Base-by-base conservation (phyloP, 2,888 invertebrate species). In the Plusia festucae region DNA sequence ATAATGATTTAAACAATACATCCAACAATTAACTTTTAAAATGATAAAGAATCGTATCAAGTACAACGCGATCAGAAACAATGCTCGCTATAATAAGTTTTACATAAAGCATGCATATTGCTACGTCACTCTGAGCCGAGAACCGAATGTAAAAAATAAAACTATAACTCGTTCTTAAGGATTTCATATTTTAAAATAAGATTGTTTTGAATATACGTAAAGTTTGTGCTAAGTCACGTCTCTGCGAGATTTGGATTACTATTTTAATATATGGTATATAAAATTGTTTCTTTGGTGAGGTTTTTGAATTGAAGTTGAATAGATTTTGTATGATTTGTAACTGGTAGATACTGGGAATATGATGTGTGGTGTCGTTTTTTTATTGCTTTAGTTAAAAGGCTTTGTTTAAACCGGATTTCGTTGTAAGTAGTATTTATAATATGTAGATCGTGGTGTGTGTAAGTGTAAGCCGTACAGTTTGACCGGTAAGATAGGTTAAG, bases 161-260 rank as follows among this genome's bases (percentile, higher is more conserved):
- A 78, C 61, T 68, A 86, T 85, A 90, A 91, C 92, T 88, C 85
- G 93, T 91, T 91, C 88, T 66, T 68, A 85, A 89, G 90, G 91
- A 91, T 92, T 93, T 93, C 91, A 92, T 93, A 93, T 93, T 93
- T 92, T 89, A 90, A 91, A 91, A 30, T 30, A 30, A 30, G 30
- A 91, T 85, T 91, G 87, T 87, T 89, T 91, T 90, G 91, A 90
- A 91, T 92, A 88, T 78, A 86, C 81, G 79, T 65, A 59, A 53
- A 83, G 86, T 85, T 91, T 89, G 87, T 92, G 93, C 91, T 85
- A 83, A 88, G 90, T 94, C 93, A 94, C 88, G 90, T 85, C 87
- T 82, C 78, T 72, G 49, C 73, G 16, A 63, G 69, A 68, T 67
- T 69, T 70, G 72, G 64, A 70, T 68, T 65, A 77, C 73, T 65